phyloP scores from a whole-genome alignment of 2,888 invertebrate species.

The Tanaodytes sp. region DNA sequence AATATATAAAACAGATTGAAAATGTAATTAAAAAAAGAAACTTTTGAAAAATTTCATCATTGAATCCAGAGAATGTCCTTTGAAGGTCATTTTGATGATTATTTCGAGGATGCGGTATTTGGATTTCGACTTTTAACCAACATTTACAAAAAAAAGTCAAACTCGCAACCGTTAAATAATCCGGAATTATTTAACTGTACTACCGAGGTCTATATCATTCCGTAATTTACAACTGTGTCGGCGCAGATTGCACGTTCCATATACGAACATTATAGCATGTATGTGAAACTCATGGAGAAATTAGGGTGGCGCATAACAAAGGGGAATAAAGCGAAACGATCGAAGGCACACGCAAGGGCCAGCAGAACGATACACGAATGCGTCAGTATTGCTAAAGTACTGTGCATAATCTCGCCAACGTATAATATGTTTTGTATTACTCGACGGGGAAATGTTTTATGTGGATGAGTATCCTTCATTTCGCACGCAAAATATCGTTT shows the following conservation, averaged over 20 bases:
- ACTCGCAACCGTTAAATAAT: slow-evolving; percentile 41
- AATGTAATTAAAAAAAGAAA: too few species aligned
- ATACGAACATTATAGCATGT: slow-evolving; percentile 30
- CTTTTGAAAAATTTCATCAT: too few species aligned
- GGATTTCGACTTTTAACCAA: too few species aligned
- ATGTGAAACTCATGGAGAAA: slow-evolving; percentile 53
- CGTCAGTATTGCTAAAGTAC: slow-evolving; percentile 42
- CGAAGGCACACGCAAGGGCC: slow-evolving; percentile 53
- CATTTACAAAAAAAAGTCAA: too few species aligned
- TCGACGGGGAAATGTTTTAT: slow-evolving; percentile 23
- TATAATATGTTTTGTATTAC: slow-evolving; percentile 49
- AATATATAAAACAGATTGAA: too few species aligned
- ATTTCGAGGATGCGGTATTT: too few species aligned
- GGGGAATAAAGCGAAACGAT: slow-evolving; percentile 49
- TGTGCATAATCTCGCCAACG: slow-evolving; percentile 41
- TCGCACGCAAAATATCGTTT: slow-evolving; percentile 8
- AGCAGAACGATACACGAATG: slow-evolving; percentile 46
- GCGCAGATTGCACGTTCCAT: slow-evolving; percentile 38
- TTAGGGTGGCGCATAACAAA: slow-evolving; percentile 56
- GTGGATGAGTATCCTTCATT: slow-evolving; percentile 12
- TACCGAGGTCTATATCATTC: slow-evolving; percentile 30
- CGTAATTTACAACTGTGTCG: slow-evolving; percentile 46
- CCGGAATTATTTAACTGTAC: slow-evolving; percentile 31
- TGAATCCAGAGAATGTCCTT: too few species aligned
- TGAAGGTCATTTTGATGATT: too few species aligned